Evolutionary conservation across 2,888 invertebrate species (phyloP), one percentile per base, ranked within the genome.

Genomic region (Hyposoter didymator): DNA sequence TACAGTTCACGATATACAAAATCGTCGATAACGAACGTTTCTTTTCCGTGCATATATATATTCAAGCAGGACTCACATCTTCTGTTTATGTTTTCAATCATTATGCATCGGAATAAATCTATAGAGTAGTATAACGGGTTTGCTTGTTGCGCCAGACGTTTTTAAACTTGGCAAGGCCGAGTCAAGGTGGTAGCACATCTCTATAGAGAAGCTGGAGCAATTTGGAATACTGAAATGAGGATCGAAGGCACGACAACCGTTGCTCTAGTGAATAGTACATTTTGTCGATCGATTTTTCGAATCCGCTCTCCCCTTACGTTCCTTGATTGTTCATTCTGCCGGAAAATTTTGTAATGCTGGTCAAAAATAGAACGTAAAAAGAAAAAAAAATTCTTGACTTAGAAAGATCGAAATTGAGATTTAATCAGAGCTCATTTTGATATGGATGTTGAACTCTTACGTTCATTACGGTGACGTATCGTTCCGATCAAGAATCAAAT

Each of bases 81-180:
- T 19, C 7, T 49, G 32, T 17, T 45, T 22, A 22, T 28, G 22
- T 19, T 5, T 14, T 19, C 10, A 10, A 14, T n/a, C n/a, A n/a
- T 19, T 22, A 45, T 28, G 59, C n/a, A 70, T 35, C 22, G 39
- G 32, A 69, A 73, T 75, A 69, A 5, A 17, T 74, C 59, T 74
- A 69, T 74, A 74, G 17, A 83, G 78, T 69, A 52, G 62, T 74
- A 74, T 78, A 79, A 79, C 83, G 78, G 74, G 78, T 83, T 78
- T 79, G 62, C 78, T 84, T 62, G 69, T 79, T 74, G 74, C 78
- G 79, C 66, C 72, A 72, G 66, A 73, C 22, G 59, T 49, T 75
- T 67, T 59, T 55, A 72, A 78, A 76, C 79, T 74, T 82, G 75
- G 75, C 83, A 82, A 82, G 82, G 85, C 47, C 85, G 79, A 78